phyloP scores from a whole-genome alignment of 2,888 invertebrate species.

The Eupithecia vulgata region DNA sequence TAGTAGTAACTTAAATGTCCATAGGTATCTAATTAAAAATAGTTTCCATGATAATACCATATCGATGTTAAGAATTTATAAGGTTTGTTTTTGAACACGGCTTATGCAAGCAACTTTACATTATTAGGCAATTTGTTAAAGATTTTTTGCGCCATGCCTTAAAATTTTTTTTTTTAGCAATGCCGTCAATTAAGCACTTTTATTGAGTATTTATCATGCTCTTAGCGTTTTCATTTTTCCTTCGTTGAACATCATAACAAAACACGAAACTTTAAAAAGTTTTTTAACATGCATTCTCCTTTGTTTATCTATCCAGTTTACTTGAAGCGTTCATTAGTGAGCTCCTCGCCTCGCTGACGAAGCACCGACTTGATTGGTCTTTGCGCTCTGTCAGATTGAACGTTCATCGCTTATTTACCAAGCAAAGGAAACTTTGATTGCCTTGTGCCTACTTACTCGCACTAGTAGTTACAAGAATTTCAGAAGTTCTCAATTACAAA shows the following conservation, averaged over 20 bases:
- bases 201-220: no score
- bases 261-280: neutral
- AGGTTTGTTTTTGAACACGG: no score
- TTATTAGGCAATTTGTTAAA: no score
- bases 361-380: slow-evolving; percentile 13
- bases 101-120: no score
- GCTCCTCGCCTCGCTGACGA: slow-evolving; percentile 4
- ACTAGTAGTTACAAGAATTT: neutral
- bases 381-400: slow-evolving; percentile 12
- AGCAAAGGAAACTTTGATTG: slow-evolving; percentile 6
- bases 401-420: slow-evolving; percentile 8
- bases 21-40: no score
- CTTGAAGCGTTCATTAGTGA: slow-evolving; percentile 7
- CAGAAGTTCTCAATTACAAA: neutral
- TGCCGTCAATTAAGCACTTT: no score
- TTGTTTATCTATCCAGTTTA: neutral
- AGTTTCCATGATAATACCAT: no score
- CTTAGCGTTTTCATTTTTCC: neutral
- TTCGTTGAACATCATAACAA: neutral
- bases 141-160: no score
- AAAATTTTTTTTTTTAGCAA: no score
- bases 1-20: no score
- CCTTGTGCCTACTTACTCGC: neutral
- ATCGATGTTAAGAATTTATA: no score
- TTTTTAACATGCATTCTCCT: neutral